Base-by-base conservation (phyloP, 2,888 invertebrate genomes). In the Drosophila diplacantha region DNA sequence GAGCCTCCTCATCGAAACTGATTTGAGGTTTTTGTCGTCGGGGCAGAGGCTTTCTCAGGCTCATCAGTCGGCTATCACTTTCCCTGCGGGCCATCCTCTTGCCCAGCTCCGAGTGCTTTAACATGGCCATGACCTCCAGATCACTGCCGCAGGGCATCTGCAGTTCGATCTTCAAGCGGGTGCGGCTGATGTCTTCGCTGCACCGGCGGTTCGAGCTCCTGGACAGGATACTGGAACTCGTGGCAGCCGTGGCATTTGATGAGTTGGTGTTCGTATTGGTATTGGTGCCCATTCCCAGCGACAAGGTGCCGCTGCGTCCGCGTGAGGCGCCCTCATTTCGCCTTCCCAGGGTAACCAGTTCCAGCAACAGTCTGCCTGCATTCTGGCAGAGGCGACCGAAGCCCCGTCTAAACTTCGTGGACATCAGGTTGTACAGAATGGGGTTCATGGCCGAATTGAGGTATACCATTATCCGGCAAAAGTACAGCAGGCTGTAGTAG, bases 401-500 rank as follows among this genome's bases (percentile, higher is more conserved):
- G 1, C 95, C 95, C 57, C 92, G 91, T 3, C 96, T 92, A 85
- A 97, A 97, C 89, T 96, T 96, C 3, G 95, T 95, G 39, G 95
- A 96, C 94, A 96, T 95, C 69, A 96, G 89, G 86, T 96, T 96
- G 86, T 97, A 97, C n/a, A 97, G 89, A 74, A 96, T 94, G 1
- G 96, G 96, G 88, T 97, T 96, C 73, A 96, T 92, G 38, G 96
- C 96, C 5, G 96, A 96, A 88, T 97, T 96, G 67, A 96, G 90
- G 84, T 96, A 96, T 53, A 95, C 89, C 94, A 96, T 94, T 49
- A 95, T 93, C 72, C 96, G 91, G 69, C 94, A 94, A 85, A 96
- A 95, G 86, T 94, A 95, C 32, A 96, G 88, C 49, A 96, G 90
- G 83, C 93, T 94, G 85, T 95, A 94, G 89, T 95, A 96, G 59